Percentiles rank a stretch among this genome's conserved stretches.
These are phyloP conservation scores for Papilio xuthus DNA, from an alignment of 1,140 invertebrate species.

Conservation along the genomic window DNA sequence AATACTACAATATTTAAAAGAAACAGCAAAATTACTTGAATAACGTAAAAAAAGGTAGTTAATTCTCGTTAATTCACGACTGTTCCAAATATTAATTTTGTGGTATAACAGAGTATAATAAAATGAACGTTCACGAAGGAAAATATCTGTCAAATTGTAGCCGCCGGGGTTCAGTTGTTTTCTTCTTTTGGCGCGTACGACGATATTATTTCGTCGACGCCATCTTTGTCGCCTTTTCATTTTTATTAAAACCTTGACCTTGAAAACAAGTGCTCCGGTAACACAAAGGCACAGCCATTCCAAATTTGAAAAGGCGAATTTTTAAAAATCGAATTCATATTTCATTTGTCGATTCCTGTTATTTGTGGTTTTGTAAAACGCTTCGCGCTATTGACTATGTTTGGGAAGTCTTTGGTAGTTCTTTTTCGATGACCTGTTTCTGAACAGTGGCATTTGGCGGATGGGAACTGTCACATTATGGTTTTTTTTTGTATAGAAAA, in stretches of 20 bases:
- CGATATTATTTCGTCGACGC: constrained; percentile 46
- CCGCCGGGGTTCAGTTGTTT: constrained; percentile 52
- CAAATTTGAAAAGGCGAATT: constrained; percentile 24
- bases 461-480: constrained; percentile 52
- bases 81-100: constrained; percentile 25
- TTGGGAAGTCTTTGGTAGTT: constrained; percentile 17
- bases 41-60: not conserved
- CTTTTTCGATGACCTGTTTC: constrained; percentile 24
- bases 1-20: not conserved
- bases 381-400: not conserved
- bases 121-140: constrained; percentile 30
- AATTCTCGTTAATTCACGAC: not conserved
- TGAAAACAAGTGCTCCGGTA: constrained; percentile 58
- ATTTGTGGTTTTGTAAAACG: constrained; percentile 35
- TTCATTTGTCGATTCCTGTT: constrained; percentile 2
- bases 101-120: constrained; percentile 21
- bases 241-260: constrained; percentile 56
- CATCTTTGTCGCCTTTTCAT: constrained; percentile 59
- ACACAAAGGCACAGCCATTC: constrained; percentile 25
- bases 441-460: constrained; percentile 52
- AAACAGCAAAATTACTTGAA: not conserved
- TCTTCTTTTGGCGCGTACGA: constrained; percentile 46
- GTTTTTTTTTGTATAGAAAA: constrained; percentile 38
- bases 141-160: constrained; percentile 61
- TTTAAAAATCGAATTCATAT: constrained; percentile 32